Conservation (phyloP, 2,797 vertebrate genomes). For the Tadarida brasiliensis region DNA sequence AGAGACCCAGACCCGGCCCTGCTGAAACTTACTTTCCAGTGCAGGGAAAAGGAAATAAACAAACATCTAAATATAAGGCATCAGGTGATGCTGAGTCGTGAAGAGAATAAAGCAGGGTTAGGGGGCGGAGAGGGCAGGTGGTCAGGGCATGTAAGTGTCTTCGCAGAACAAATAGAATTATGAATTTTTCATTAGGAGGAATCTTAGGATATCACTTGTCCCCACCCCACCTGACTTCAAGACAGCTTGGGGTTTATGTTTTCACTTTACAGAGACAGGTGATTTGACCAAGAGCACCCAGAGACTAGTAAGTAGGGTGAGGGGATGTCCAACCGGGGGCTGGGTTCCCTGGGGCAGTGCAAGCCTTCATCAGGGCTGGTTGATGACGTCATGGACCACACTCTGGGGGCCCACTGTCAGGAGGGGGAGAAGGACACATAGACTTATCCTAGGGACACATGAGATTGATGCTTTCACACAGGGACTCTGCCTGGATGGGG, state of each 20-base stretch:
- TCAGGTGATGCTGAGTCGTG: background rate
- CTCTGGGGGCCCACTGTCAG: background rate
- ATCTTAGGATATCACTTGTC: background rate
- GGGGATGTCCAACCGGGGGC: background rate
- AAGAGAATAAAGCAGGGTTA: background rate
- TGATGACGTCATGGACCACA: background rate
- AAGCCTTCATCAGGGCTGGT: background rate
- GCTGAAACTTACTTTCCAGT: background rate
- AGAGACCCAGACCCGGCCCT: background rate
- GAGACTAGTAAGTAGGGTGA: background rate
- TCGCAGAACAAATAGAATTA: background rate
- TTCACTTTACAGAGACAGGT: background rate
- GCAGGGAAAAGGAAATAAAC: background rate
- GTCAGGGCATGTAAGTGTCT: background rate
- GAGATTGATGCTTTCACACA: background rate
- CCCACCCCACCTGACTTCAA: background rate
- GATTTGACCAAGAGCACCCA: background rate
- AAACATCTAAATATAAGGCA: background rate
- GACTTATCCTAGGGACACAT: fast-evolving
- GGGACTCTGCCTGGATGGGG: background rate
- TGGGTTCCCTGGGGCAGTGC: background rate
- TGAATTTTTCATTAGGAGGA: background rate
- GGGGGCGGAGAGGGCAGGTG: background rate
- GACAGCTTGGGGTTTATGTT: background rate
- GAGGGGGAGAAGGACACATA: background rate